These are phyloP conservation scores for Drosophila kurseongensis DNA, from an alignment of 1,140 invertebrate species.

Conservation along the genomic window DNA sequence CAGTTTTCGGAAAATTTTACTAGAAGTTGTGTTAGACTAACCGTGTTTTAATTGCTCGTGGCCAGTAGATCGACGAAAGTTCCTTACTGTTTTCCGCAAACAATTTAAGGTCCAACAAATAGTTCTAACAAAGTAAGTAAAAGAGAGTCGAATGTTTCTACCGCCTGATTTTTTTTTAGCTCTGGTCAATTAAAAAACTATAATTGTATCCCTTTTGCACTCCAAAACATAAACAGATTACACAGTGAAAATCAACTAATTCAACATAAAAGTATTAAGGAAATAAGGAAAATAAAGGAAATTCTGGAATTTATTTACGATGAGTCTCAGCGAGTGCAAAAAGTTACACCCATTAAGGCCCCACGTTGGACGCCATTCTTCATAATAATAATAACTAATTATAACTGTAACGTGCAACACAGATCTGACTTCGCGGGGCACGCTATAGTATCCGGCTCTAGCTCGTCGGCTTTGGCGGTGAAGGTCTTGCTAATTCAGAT, in stretches of 20 bases:
- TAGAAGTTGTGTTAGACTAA: too few relatives aligned
- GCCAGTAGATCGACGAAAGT: constrained; percentile 1
- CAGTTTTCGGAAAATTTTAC: too few relatives aligned
- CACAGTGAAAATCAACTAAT: not conserved
- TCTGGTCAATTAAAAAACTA: not conserved
- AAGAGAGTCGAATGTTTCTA: not conserved
- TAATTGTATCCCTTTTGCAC: not conserved
- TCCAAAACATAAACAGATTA: not conserved
- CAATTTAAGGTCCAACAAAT: not conserved
- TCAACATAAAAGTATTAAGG: not conserved
- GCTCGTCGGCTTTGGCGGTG: too few relatives aligned
- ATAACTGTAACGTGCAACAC: too few relatives aligned
- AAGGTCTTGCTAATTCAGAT: too few relatives aligned
- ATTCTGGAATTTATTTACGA: not conserved
- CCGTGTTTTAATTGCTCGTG: not conserved
- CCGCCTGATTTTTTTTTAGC: not conserved
- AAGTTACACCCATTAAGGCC: not conserved
- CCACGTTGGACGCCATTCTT: too few relatives aligned
- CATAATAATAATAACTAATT: too few relatives aligned
- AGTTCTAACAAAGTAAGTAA: not conserved
- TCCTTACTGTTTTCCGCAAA: not conserved
- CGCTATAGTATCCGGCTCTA: too few relatives aligned
- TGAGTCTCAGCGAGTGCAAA: not conserved
- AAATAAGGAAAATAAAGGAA: not conserved
- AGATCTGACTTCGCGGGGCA: too few relatives aligned